Evolutionary conservation across 2,888 invertebrate species (phyloP), one percentile per base, ranked within the genome.

Genomic region (Drosophila histrio): DNA sequence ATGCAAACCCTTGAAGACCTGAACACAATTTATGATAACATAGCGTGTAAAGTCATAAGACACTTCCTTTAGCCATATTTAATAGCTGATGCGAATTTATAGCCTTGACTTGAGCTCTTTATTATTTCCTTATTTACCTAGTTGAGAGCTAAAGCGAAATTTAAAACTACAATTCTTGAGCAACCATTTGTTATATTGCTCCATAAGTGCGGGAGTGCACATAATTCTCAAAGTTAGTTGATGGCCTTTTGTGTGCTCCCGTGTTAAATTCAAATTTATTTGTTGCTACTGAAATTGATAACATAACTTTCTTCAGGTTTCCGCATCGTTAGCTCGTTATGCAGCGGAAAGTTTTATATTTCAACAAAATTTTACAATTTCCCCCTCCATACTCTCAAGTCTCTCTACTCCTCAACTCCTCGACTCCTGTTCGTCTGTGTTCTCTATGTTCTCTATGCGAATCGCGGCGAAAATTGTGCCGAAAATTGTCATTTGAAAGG

Each of bases 261-360:
- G 76, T 80, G 85, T 90, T 90, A 90, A 90, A 90, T 89, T 90
- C 82, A 90, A 90, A 90, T 90, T 90, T 90, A 89, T 89, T 90
- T 91, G 89, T 89, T 85, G 87, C 69, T 85, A 85, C 87, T 86
- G 88, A 88, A 88, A 90, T 88, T 90, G 90, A 91, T 90, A 90
- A 91, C 89, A 86, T 78, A 90, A 91, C 90, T 91, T 91, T 91
- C 91, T 78, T 89, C 90, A 89, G 89, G 90, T 91, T 91, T 90
- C 90, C 89, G 82, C 90, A 88, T 91, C 91, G 90, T 91, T 91
- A 91, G 89, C 90, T 90, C 79, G 84, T 83, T 84, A 85, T 90
- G 89, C 90, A 89, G 89, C 87, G 79, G 76, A 87, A 89, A 90
- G 88, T 89, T 90, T 90, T 89, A 82, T 84, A 81, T 90, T 90